Conservation (phyloP, 2,113 vertebrate genomes). For the Tragelaphus scriptus region DNA sequence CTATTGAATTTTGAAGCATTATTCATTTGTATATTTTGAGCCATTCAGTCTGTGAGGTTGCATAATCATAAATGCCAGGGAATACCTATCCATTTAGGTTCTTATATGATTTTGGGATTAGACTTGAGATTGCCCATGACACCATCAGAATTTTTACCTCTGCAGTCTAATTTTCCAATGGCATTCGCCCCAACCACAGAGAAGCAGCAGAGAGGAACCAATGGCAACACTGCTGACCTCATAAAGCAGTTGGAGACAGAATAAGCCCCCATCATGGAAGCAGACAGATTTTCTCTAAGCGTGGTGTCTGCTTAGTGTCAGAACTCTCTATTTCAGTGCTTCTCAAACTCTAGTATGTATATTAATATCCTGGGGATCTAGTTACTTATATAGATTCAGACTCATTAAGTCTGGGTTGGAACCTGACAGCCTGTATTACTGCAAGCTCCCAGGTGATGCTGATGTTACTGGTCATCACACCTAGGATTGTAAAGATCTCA, state of each 20-base stretch:
- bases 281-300: not conserved
- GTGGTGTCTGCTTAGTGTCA: not conserved
- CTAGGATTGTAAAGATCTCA: not conserved
- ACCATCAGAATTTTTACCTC: not conserved
- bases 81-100: not conserved
- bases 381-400: not conserved
- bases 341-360: not conserved
- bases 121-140: not conserved
- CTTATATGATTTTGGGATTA: not conserved
- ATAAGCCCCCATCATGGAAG: not conserved
- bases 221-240: not conserved
- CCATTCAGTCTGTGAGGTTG: not conserved
- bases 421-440: not conserved
- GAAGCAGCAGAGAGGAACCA: not conserved
- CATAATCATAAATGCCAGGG: not conserved
- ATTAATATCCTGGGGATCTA: not conserved
- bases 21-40: not conserved
- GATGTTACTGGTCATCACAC: not conserved
- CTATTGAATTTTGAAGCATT: not conserved
- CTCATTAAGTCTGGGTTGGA: not conserved
- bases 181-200: not conserved
- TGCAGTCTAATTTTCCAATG: not conserved
- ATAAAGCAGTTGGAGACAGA: not conserved
- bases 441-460: not conserved
- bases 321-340: not conserved